phyloP scores from a whole-genome alignment of 2,888 invertebrate species.

The Eupithecia pulchellata region DNA sequence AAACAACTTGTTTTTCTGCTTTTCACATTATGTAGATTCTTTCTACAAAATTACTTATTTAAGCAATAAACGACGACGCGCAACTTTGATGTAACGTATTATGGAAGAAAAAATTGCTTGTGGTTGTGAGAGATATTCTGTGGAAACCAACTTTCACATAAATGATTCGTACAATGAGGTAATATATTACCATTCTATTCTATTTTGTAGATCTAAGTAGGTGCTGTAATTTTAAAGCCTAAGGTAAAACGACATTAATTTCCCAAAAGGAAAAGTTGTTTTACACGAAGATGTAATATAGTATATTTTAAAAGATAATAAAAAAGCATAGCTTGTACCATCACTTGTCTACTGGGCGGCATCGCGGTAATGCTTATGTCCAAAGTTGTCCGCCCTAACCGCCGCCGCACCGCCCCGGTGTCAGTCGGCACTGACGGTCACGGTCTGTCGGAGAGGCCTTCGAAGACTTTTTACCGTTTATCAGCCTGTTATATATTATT shows the following conservation, averaged over 20 bases:
- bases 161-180: neutral
- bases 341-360: constrained; percentile 62
- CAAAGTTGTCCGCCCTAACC: constrained; percentile 71
- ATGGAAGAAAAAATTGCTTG: neutral
- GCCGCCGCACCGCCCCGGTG: constrained; percentile 42
- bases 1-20: constrained; percentile 73
- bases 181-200: neutral
- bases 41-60: constrained; percentile 79
- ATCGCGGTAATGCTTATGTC: constrained; percentile 81
- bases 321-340: constrained; percentile 52
- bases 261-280: neutral
- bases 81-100: constrained; percentile 49
- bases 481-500: neutral
- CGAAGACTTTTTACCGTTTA: neutral
- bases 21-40: constrained; percentile 79
- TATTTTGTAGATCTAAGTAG: too few relatives aligned
- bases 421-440: constrained; percentile 14
- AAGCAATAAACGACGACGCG: constrained; percentile 79
- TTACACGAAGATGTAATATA: neutral
- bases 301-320: neutral
- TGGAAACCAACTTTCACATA: neutral
- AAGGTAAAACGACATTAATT: neutral
- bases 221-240: neutral
- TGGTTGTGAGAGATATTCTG: neutral
- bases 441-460: constrained; percentile 6